phyloP scores from a whole-genome alignment of 2,113 vertebrate genomes.

The Centrocercus urophasianus region DNA sequence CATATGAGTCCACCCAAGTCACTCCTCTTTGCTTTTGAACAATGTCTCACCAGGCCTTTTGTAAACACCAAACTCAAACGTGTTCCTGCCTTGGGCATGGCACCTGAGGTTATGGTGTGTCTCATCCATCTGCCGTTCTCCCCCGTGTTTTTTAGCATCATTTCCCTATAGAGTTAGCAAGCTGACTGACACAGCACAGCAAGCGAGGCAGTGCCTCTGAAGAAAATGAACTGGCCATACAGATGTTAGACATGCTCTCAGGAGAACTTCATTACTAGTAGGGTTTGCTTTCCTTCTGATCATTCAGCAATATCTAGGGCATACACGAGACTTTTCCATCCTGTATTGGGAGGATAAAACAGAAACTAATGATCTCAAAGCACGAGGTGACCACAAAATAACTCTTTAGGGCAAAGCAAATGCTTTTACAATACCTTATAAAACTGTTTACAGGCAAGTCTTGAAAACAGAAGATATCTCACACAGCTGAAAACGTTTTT shows the following conservation, averaged over 20 bases:
- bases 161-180: background rate
- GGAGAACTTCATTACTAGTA: background rate
- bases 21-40: background rate
- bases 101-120: accelerated
- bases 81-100: background rate
- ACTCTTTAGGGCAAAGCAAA: background rate
- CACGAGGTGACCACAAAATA: background rate
- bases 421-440: background rate
- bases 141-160: background rate
- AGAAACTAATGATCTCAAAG: background rate
- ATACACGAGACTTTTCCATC: background rate
- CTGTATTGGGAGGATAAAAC: background rate
- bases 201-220: background rate
- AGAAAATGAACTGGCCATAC: background rate
- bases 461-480: background rate
- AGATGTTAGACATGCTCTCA: background rate
- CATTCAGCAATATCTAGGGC: background rate
- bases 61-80: background rate
- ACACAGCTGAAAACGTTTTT: background rate
- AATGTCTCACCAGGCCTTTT: background rate
- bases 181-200: background rate
- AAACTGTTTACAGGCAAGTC: background rate
- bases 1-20: background rate
- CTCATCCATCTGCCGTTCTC: background rate
- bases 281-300: background rate